Base-by-base conservation (phyloP, 2,888 invertebrate genomes). In the Thera obeliscata region DNA sequence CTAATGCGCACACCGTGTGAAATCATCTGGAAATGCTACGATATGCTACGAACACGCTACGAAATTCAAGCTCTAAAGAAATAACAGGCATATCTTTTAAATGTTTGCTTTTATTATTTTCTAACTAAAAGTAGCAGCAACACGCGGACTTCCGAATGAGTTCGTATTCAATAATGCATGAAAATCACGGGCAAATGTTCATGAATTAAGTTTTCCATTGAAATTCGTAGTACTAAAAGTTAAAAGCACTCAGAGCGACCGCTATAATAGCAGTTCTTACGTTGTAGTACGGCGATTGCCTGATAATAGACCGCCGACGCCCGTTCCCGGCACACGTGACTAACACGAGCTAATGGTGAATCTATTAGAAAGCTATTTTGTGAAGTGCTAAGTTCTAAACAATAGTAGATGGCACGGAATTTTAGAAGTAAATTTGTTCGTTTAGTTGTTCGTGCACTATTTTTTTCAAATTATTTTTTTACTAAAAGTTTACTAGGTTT, bases 191-290 rank as follows among this genome's bases (percentile, higher is more conserved):
- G 8, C 1, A 48, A 48, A 58, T 58, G 35, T 36, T 58, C 5
- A 41, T 22, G 38, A 50, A 41, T 36, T 12, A 54, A 55, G 56
- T 56, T 54, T 49, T 33, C 7, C 7, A n/a, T 5, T 33, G 52
- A 58, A 43, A 64, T 65, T 55, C 48, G 46, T 69, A 61, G 69
- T 72, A 72, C 49, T 61, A 67, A 55, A 66, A 69, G 55, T 55
- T 62, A 12, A 48, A 66, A 65, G 66, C 61, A 64, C 58, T 64
- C 52, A 61, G 62, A 70, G 67, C 69, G 68, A 70, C 54, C 56
- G 56, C 65, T 67, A 78, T 78, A 81, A 80, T 79, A 81, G 81
- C 81, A 81, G 78, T 82, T 82, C 79, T 80, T 80, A 76, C 69
- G 78, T 76, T 72, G 73, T 70, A 66, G 76, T 72, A 76, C 77